Conservation (phyloP, 2,113 vertebrate species). For the Pardalotus punctatus region DNA sequence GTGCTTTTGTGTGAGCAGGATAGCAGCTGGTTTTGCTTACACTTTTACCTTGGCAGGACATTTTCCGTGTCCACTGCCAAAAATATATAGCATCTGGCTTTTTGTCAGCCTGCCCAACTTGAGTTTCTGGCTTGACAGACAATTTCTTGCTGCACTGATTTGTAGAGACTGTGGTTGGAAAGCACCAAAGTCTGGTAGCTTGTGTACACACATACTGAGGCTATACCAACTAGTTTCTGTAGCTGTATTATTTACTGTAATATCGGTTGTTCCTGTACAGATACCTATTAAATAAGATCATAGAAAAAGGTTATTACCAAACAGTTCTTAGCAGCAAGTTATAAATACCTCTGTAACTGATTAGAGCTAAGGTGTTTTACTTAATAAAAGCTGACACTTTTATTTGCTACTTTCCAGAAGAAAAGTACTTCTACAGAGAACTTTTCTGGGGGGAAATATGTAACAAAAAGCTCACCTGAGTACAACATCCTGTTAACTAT, state of each 20-base stretch:
- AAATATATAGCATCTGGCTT: conserved; percentile 5
- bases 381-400: background rate
- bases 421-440: background rate
- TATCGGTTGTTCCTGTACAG: background rate
- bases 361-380: background rate
- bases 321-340: background rate
- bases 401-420: background rate
- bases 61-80: conserved; percentile 47
- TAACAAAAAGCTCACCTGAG: background rate
- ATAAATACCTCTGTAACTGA: background rate
- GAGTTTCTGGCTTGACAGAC: background rate
- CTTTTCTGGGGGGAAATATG: background rate
- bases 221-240: background rate
- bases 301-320: background rate
- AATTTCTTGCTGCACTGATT: background rate
- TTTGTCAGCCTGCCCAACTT: background rate
- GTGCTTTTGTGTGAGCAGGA: conserved; percentile 43
- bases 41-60: conserved; percentile 45
- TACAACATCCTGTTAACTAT: background rate
- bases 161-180: background rate
- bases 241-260: background rate
- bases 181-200: background rate
- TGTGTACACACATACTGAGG: background rate
- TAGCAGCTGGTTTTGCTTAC: conserved; percentile 56
- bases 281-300: background rate